Evolutionary conservation across 2,888 invertebrate genomes (phyloP).

Genomic region (Rhingia rostrata): DNA sequence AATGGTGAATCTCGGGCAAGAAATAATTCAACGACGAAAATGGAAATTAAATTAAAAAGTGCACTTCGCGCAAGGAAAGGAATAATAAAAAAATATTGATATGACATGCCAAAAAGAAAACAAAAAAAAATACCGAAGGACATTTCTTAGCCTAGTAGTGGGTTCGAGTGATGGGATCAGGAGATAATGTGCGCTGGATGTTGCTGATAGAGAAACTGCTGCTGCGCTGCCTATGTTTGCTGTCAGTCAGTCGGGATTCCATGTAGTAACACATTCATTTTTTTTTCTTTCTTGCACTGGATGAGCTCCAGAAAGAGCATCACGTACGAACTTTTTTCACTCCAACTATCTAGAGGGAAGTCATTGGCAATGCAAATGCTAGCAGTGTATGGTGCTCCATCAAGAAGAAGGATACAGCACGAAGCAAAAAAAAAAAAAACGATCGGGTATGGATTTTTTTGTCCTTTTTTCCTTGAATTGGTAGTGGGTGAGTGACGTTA

Average conservation of each 20-base stretch:
- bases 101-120: not conserved
- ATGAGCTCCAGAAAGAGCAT: conserved; percentile 54
- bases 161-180: conserved; percentile 1
- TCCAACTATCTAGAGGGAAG: conserved; percentile 1
- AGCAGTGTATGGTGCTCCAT: conserved; percentile 32
- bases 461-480: conserved; percentile 12
- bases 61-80: conserved; percentile 21
- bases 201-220: conserved; percentile 28
- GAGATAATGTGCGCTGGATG: conserved; percentile 24
- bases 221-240: conserved; percentile 42
- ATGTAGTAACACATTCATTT: conserved; percentile 39
- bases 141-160: not conserved
- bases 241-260: conserved; percentile 54
- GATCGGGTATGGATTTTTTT: not conserved
- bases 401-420: not conserved
- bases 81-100: not conserved
- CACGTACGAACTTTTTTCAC: conserved; percentile 43
- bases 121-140: conserved; percentile 9
- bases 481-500: conserved; percentile 66
- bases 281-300: conserved; percentile 23
- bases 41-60: conserved; percentile 59
- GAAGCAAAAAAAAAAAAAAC: not conserved
- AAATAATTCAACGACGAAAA: conserved; percentile 14
- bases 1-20: not conserved
- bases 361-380: conserved; percentile 61